Evolutionary conservation across 1,140 invertebrate genomes (phyloP).

Genomic region (Teleogryllus occipitalis): DNA sequence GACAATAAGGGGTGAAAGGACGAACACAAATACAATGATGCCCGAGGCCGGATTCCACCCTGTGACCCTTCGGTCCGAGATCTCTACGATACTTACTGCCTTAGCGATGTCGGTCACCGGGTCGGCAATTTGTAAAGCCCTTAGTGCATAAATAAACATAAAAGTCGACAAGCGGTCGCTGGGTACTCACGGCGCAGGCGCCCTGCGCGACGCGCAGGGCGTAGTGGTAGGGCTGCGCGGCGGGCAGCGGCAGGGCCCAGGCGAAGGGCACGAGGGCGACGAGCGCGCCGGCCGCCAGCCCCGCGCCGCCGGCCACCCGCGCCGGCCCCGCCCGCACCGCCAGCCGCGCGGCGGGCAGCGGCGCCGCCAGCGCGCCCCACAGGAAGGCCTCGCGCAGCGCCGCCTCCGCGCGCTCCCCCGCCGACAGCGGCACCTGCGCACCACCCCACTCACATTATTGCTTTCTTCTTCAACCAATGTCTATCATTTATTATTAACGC

Average conservation of each 20-base stretch:
- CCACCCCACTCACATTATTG: too few relatives aligned
- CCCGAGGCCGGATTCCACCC: too few relatives aligned
- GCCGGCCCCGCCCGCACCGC: constrained; percentile 47
- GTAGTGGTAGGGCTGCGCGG: constrained; percentile 45
- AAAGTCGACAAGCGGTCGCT: neutral
- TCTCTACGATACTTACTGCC: too few relatives aligned
- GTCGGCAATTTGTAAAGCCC: too few relatives aligned
- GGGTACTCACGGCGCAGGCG: constrained; percentile 41
- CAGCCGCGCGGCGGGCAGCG: constrained; percentile 46
- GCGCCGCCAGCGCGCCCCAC: constrained; percentile 48
- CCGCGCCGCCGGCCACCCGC: constrained; percentile 44
- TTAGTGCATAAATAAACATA: too few relatives aligned
- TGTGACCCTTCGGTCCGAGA: too few relatives aligned
- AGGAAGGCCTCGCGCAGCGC: constrained; percentile 35
- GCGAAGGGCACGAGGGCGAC: constrained; percentile 46
- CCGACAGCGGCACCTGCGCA: constrained; percentile 19
- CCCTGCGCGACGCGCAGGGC: constrained; percentile 46
- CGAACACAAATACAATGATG: too few relatives aligned
- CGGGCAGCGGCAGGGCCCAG: constrained; percentile 31
- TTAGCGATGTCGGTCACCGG: too few relatives aligned
- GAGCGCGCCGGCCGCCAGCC: constrained; percentile 44
- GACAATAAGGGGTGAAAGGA: too few relatives aligned
- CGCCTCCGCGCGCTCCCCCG: constrained; percentile 12
- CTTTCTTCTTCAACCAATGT: too few relatives aligned
- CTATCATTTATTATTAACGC: too few relatives aligned